phyloP scores from a whole-genome alignment of 2,797 vertebrate genomes.

The Parotocinclus haroldoi region DNA sequence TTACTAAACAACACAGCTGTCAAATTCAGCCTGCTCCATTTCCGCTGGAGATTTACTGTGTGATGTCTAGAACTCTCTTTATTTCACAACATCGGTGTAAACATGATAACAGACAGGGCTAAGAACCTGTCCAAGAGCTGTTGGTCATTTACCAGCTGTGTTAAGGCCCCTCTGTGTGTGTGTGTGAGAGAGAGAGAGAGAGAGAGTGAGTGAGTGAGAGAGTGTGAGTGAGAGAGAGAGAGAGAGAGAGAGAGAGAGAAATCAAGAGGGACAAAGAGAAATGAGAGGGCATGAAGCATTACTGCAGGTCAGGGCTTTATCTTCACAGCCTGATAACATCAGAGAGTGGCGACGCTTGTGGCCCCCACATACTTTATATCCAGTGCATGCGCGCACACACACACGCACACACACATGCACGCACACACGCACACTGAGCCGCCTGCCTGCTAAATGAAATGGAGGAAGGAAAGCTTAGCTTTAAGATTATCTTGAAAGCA shows the following conservation, averaged over 20 bases:
- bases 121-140: too few species aligned
- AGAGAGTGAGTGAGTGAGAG: neutral
- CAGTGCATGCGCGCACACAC: neutral
- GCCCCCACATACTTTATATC: neutral
- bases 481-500: neutral
- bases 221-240: neutral
- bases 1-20: too few species aligned
- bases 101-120: too few species aligned
- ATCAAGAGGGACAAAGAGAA: neutral
- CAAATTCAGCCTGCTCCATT: too few species aligned
- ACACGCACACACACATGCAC: conserved; percentile 12
- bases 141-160: too few species aligned
- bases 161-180: too few species aligned
- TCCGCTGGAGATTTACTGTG: too few species aligned
- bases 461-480: too few species aligned
- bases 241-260: neutral
- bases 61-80: too few species aligned
- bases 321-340: conserved; percentile 26
- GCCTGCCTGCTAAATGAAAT: too few species aligned
- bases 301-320: conserved; percentile 15
- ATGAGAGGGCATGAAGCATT: neutral
- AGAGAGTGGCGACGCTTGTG: neutral
- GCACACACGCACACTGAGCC: conserved; percentile 6
- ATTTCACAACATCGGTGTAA: too few species aligned
- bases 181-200: neutral